Evolutionary conservation across 1,140 invertebrate species (phyloP), one percentile per base, ranked within the genome.

Genomic region (Bicyclus anynana): DNA sequence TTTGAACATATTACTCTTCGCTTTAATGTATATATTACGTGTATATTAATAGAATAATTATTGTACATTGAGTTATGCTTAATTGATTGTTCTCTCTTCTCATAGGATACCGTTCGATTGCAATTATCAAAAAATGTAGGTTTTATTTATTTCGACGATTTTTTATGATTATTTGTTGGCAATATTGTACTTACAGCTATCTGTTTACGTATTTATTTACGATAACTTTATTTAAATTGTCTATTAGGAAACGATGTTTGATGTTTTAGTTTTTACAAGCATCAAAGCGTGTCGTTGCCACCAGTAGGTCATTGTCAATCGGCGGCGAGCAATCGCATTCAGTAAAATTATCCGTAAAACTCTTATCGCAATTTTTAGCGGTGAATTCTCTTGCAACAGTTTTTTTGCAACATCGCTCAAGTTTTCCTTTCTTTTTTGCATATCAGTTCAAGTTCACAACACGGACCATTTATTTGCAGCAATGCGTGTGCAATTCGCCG

Each of bases 301-400:
- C 13, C 37, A 79, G 68, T 84, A 58, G 82, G 84, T 87, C 84
- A 87, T 77, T 85, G 82, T 85, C 84, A 85, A 51, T 63, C 52
- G 66, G 63, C 74, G 66, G 71, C 72, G 72, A 68, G 64, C 67
- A 67, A 75, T 71, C 82, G 75, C 74, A 70, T 76, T 73, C 71
- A 69, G 40, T 20, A 44, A 84, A 85, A 84, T 79, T 82, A 62
- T 20, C 63, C 72, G 72, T 79, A 72, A 84, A 82, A 76, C 65
- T 73, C 76, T 54, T 84, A 72, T 80, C 72, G 80, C 76, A 84
- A 84, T 65, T 65, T 64, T 72, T 74, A 82, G 75, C 71, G 72
- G 67, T 69, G 67, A 73, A 72, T 59, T 59, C 46, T 29, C 55
- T 86, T 84, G 75, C 78, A 74, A 62, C 49, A 70, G 14, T 44